Conservation (phyloP, 37 sponge, comb jelly and placozoan genomes). For the Oopsacas minuta region DNA sequence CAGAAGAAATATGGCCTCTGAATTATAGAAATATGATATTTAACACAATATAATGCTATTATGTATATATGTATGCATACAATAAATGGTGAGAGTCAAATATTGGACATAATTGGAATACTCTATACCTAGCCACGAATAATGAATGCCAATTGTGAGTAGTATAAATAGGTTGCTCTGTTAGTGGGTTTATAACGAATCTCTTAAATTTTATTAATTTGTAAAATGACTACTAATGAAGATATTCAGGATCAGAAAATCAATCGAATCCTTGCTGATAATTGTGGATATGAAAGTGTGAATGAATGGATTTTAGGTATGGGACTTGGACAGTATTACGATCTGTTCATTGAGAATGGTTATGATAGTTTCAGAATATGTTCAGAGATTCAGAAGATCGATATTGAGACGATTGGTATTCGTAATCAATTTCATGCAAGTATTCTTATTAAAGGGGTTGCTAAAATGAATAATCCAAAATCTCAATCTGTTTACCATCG, state of each 20-base stretch:
- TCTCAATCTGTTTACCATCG: background rate
- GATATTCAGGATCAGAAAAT: background rate
- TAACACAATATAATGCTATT: background rate
- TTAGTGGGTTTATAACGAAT: no score
- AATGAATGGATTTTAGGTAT: background rate
- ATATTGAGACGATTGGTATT: background rate
- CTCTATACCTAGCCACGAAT: background rate
- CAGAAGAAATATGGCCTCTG: background rate
- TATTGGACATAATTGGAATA: background rate
- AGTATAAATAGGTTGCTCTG: background rate
- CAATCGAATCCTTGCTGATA: background rate
- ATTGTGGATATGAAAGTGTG: background rate
- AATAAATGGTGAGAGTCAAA: no score
- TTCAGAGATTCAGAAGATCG: background rate
- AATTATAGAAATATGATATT: background rate
- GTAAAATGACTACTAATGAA: background rate
- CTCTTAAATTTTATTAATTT: no score
- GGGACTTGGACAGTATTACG: conserved; percentile 10
- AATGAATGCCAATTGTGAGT: background rate
- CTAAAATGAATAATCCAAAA: background rate
- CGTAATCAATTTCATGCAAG: background rate
- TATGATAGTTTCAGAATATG: conserved; percentile 18
- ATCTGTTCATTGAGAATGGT: background rate
- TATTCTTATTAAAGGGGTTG: background rate
- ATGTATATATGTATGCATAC: background rate